Conservation (phyloP, 2,113 vertebrate species). For the Trogon surrucura region DNA sequence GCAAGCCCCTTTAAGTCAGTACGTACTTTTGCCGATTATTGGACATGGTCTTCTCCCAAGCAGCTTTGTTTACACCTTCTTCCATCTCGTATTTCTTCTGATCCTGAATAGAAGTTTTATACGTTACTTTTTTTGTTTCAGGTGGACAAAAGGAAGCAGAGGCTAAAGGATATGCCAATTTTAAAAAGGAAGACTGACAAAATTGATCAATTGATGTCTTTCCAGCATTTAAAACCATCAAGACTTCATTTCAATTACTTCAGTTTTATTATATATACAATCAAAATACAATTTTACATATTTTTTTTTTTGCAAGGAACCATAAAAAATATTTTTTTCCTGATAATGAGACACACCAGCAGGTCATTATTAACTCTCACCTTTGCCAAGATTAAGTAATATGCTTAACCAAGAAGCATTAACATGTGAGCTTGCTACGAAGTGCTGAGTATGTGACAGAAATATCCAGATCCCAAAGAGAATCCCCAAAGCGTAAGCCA, state of each 20-base stretch:
- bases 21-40: slow-evolving; percentile 90
- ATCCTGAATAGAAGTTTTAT: slow-evolving; percentile 76
- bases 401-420: background rate
- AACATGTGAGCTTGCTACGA: background rate
- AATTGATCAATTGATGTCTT: background rate
- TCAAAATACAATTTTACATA: background rate
- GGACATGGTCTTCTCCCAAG: slow-evolving; percentile 92
- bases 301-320: background rate
- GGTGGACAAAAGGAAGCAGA: background rate
- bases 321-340: background rate
- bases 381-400: background rate
- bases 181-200: background rate
- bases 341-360: background rate
- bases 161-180: background rate
- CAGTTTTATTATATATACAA: background rate
- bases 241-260: background rate
- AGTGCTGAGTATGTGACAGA: background rate
- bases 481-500: background rate
- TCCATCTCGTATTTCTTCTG: slow-evolving; percentile 91
- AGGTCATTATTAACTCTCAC: background rate
- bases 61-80: slow-evolving; percentile 85
- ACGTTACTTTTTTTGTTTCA: background rate
- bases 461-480: background rate
- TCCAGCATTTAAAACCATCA: background rate
- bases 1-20: background rate